These are phyloP conservation scores for Epirrita christyi DNA, from an alignment of 2,888 invertebrate genomes.

Conservation along the genomic window DNA sequence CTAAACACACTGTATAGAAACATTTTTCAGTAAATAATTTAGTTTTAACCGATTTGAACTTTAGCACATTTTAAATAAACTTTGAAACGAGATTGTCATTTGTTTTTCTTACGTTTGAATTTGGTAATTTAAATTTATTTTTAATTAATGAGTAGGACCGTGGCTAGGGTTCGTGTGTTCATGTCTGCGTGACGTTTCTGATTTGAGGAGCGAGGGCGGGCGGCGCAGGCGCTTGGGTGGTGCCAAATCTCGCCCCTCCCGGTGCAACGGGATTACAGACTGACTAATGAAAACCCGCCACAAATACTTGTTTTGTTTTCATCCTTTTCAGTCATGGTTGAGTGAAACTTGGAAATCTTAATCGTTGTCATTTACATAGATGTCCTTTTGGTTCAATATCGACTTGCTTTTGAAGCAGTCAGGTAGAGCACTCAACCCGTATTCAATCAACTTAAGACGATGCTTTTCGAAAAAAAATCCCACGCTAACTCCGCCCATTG, in stretches of 20 bases:
- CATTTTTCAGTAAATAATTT: not conserved
- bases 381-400: not conserved
- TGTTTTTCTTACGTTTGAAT: conserved; percentile 29
- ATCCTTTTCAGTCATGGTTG: not conserved
- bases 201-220: conserved; percentile 71
- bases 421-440: not conserved
- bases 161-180: conserved; percentile 46
- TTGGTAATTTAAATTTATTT: conserved; percentile 7
- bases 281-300: conserved; percentile 52
- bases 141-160: conserved; percentile 27
- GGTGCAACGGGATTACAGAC: conserved; percentile 51
- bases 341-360: too few relatives aligned
- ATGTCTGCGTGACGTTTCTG: conserved; percentile 58
- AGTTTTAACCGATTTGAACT: not conserved
- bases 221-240: conserved; percentile 72
- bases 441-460: too few relatives aligned
- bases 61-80: not conserved
- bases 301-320: not conserved
- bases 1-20: not conserved
- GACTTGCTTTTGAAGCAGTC: not conserved
- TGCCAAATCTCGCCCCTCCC: conserved; percentile 71
- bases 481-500: too few relatives aligned
- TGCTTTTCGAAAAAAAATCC: too few relatives aligned
- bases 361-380: not conserved
- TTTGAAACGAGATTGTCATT: not conserved